A percentile compares a stretch with the other conserved stretches of the same genome.
Evolutionary conservation across 2,113 vertebrate genomes (phyloP).

Genomic region (Gavialis gangeticus): DNA sequence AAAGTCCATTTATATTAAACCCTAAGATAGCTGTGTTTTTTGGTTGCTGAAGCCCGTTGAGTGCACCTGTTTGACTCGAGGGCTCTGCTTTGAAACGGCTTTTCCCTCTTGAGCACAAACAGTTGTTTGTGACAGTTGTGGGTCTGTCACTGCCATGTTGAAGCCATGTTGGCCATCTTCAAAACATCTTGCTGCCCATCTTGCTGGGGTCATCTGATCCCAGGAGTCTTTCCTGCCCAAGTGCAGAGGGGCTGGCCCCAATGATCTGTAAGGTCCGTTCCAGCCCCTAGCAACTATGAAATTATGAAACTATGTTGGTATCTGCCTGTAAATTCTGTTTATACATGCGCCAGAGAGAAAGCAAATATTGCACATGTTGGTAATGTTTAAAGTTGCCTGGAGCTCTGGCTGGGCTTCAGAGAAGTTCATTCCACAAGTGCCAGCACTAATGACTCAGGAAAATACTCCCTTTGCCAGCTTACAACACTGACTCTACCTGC

Average conservation of each 20-base stretch:
- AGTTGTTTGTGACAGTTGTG: neutral
- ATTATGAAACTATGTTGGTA: no score
- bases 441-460: neutral
- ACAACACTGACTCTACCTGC: neutral
- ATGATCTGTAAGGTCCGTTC: no score
- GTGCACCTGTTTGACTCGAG: neutral
- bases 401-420: rapidly evolving
- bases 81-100: neutral
- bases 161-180: neutral
- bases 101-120: neutral
- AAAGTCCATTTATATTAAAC: neutral
- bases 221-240: no score
- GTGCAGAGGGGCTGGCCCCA: no score
- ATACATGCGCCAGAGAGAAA: neutral
- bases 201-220: no score
- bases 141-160: neutral
- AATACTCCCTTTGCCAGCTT: slow-evolving; percentile 15
- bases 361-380: neutral
- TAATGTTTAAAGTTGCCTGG: neutral
- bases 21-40: rapidly evolving
- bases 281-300: no score
- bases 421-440: neutral
- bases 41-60: neutral
- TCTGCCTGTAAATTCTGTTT: neutral
- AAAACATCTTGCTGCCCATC: no score